Evolutionary conservation across 1,140 invertebrate species (phyloP).

Genomic region (Potamilus streckersoni): DNA sequence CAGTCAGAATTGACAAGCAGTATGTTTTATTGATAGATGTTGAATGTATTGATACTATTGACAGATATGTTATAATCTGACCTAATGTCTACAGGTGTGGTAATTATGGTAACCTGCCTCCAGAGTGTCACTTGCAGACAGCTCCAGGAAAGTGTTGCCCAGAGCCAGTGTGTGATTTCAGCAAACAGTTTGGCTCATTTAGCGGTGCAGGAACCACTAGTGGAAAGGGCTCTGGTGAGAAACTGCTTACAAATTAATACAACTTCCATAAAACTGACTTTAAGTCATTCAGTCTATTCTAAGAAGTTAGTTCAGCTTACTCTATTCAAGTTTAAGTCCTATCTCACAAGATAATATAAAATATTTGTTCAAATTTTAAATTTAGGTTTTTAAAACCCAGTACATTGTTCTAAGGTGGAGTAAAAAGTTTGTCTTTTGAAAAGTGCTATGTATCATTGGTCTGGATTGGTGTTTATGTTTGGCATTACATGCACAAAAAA

Average conservation of each 20-base stretch:
- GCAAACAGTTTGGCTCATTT: constrained; percentile 25
- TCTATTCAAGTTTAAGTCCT: too few species aligned
- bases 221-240: constrained; percentile 21
- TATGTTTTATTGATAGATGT: too few species aligned
- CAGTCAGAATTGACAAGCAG: too few species aligned
- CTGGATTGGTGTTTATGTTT: too few species aligned
- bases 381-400: too few species aligned
- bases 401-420: too few species aligned
- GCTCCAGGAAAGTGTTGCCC: constrained; percentile 23
- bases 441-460: too few species aligned
- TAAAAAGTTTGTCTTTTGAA: too few species aligned
- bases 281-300: background rate
- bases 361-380: too few species aligned
- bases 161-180: constrained; percentile 23
- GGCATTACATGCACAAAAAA: too few species aligned
- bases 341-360: too few species aligned
- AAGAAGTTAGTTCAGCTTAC: background rate
- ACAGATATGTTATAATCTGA: constrained; percentile 1
- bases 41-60: too few species aligned
- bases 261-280: background rate
- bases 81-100: constrained; percentile 7
- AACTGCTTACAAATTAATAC: background rate
- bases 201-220: constrained; percentile 22
- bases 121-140: constrained; percentile 15
- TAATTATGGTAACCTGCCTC: constrained; percentile 17